Evolutionary conservation across 1,140 invertebrate species (phyloP), one percentile per base, ranked within the genome.

Genomic region (Polyergus mexicanus): DNA sequence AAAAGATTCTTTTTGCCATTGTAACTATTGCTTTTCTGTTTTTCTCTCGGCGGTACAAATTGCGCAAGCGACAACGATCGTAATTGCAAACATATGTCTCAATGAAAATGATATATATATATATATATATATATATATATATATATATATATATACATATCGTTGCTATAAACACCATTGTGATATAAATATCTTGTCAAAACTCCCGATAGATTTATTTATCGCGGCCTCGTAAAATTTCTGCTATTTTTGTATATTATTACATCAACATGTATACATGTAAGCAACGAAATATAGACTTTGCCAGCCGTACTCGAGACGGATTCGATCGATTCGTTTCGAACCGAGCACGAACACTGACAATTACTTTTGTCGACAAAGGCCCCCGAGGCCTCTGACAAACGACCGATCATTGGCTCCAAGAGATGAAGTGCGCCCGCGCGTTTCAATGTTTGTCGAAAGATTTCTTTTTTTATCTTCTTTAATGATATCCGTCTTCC

Each of bases 321-420:
- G 77, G 75, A 84, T 88, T 77, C 72, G 84, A 86, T 88, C 83
- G 86, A 28, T 28, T 28, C 25, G 25, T 89, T 58, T 90, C 80
- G 81, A 83, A 16, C 38, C 47, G 13, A 62, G 56, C 28, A 63
- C 47, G 47, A 83, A 22, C 81, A 56, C 65, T 51, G 51, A 80
- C 85, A 71, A 87, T 90, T 89, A 81, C 69, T 85, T 89, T 90
- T 89, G 72, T 87, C 88, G 60, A 74, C 38, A n/a, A 72, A 25
- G 25, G 10, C 35, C 75, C 19, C 47, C 19, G 25, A 58, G 58
- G 32, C 72, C 35, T 66, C 28, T 32, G 56, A 66, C 58, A 47
- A 66, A 32, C 58, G 32, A 56, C 44, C 44, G 60, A 77, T 71
- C 56, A 13, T 65, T 35, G 28, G 51, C 58, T 71, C 35, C 22